A percentile compares a stretch with the other conserved stretches of the same genome.
Evolutionary conservation across 2,888 invertebrate genomes (phyloP).

Genomic region (Athrips mouffetella): DNA sequence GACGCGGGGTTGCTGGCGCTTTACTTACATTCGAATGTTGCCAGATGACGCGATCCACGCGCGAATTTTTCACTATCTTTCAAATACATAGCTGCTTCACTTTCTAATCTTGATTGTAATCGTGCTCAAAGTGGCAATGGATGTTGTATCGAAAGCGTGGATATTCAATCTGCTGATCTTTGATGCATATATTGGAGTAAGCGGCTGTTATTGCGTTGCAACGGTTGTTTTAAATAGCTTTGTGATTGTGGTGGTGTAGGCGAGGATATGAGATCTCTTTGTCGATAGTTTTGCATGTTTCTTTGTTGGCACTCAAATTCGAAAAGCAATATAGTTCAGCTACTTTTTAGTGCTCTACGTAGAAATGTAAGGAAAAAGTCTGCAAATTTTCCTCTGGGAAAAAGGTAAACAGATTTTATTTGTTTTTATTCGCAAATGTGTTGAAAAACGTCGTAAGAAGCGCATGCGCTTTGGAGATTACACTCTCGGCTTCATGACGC

Average conservation of each 20-base stretch:
- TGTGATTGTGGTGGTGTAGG: constrained; percentile 4
- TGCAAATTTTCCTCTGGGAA: too few species aligned
- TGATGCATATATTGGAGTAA: not conserved
- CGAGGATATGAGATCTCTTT: constrained; percentile 7
- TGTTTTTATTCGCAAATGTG: too few species aligned
- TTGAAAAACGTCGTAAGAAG: too few species aligned
- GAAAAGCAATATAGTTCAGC: constrained; percentile 1
- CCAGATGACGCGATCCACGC: not conserved
- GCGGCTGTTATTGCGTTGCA: constrained; percentile 6
- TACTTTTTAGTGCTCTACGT: too few species aligned
- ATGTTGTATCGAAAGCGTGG: not conserved
- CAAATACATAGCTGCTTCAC: not conserved
- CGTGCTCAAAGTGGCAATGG: not conserved
- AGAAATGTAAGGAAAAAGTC: too few species aligned
- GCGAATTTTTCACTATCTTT: not conserved
- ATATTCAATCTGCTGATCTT: not conserved
- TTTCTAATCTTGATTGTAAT: not conserved
- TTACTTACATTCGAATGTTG: not conserved
- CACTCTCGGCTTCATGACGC: too few species aligned
- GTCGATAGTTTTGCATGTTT: constrained; percentile 1
- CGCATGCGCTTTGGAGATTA: too few species aligned
- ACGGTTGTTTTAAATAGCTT: constrained; percentile 7
- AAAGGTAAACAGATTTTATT: too few species aligned
- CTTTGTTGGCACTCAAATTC: not conserved
- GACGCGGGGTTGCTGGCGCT: constrained; percentile 9